These are phyloP conservation scores for Dicycla oo DNA, from an alignment of 2,888 invertebrate genomes.

Conservation along the genomic window DNA sequence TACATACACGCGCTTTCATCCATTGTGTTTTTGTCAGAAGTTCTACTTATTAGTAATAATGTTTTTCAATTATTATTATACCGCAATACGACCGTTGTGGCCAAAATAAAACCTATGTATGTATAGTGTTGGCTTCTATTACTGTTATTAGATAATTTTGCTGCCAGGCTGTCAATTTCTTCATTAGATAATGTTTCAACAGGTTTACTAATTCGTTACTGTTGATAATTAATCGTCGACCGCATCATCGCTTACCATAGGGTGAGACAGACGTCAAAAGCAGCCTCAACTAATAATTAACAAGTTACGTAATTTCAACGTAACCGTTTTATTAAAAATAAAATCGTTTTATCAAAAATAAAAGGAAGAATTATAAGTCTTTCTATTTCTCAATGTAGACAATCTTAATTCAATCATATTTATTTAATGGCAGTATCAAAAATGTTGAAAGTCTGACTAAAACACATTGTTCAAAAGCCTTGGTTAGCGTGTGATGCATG, in stretches of 20 bases:
- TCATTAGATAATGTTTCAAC: background rate
- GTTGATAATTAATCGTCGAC: background rate
- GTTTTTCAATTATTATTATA: background rate
- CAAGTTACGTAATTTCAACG: background rate
- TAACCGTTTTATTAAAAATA: background rate
- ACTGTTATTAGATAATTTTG: background rate
- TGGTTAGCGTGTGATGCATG: constrained; percentile 82
- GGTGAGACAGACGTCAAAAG: background rate
- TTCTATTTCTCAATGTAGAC: background rate
- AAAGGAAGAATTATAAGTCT: background rate
- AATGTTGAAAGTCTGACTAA: constrained; percentile 50
- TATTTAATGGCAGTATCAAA: background rate
- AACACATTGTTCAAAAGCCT: constrained; percentile 73
- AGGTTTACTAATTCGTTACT: background rate
- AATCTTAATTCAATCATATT: background rate
- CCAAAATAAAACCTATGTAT: background rate
- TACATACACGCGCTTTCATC: constrained; percentile 47
- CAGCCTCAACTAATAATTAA: background rate
- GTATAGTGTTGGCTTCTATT: background rate
- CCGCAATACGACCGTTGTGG: background rate
- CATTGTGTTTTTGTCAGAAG: constrained; percentile 72
- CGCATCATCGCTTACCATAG: background rate
- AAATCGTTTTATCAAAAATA: background rate
- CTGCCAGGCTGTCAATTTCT: background rate
- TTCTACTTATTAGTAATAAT: background rate